Base-by-base conservation (phyloP, 2,113 vertebrate species). In the Glareola pratincola region DNA sequence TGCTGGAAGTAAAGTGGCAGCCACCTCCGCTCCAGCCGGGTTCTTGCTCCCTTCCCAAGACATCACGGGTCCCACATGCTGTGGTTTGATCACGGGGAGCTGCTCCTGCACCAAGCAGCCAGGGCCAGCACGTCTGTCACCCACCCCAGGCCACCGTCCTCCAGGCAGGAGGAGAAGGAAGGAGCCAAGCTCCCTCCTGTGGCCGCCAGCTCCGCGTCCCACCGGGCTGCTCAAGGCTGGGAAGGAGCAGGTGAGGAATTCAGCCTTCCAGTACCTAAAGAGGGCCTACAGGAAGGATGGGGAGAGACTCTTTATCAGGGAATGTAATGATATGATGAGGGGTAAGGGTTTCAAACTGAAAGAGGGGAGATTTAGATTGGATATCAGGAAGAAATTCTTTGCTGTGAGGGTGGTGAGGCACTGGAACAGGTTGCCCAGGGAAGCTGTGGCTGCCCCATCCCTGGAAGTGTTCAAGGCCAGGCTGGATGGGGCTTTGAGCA, bases 101-200 rank as follows among this genome's bases (percentile, higher is more conserved):
- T 30, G 43, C 26, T 83, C 11, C 73, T 32, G 51, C 60, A 37
- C n/a, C 69, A 7, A 36, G 51, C 59, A 81, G 59, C 5, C 57
- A 10, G 45, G 29, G 21, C 48, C 47, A 43, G 57, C 0, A 2
- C 4, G 68, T 59, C 69, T 47, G 56, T 39, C 37, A 10, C 57
- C 48, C 53, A 51, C 8, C 26, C 19, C 22, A 20, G 32, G 26
- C 67, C 51, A 2, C 66, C 12, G 36, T 75, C 26, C 39, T 56
- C 32, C 0, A 6, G 69, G 74, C 29, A 30, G 71, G 24, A 93
- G n/a, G 29, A 34, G 69, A 90, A 90, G 81, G 64, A 93, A 85
- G 92, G 85, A 94, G 92, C 62, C 82, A 91, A 92, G 96, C 96
- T 97, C 96, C 96, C 96, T 96, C 96, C 94, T 97, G 96, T 97